Base-by-base conservation (phyloP, 2,797 vertebrate species). In the Phoxinus dragarum region DNA sequence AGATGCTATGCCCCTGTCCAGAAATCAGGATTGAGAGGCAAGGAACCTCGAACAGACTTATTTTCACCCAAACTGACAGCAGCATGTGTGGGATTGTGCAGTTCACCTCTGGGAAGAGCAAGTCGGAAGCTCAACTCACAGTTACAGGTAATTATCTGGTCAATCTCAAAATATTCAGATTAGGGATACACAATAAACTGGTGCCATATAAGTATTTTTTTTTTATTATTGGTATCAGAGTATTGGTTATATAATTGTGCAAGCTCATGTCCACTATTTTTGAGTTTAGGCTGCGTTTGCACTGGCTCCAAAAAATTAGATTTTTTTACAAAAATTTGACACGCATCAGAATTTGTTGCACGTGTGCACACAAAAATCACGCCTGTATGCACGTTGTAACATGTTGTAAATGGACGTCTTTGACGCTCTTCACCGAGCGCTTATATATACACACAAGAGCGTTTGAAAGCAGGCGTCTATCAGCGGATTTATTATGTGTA, bases 71-170 rank as follows among this genome's bases (percentile, higher is more conserved):
- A 89, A 98, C 98, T 4, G 95, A 94, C 6, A 93, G 96, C 84
- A 96, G 96, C 81, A 99, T 99, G 98, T 96, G 96, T 0, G 98
- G 98, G 12, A 92, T 94, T 0, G 88, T 99, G 85, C 93, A 97
- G 80, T 99, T 99, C 92, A 95, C 95, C 3, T 96, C 97, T 0
- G 98, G 98, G 81, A 99, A 99, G 93, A 97, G 98, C 42, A 98
- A 96, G 83, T 98, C 96, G 76, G 94, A 94, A 0, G 97, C 97
- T 0, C 96, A 94, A 89, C 94, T 99, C 2, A 94, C 94, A 0
- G 97, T 99, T 81, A 97, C 96, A 92, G 98, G 98, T 98, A 90
- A 75, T 54, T 81, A 68, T n/a, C 40, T 52, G n/a, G 12, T 42
- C 38, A 40, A 11, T 80, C 61, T 67, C 3, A 67, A 21, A 21